Percentiles rank a stretch among this genome's conserved stretches.
phyloP scores from a whole-genome alignment of 2,888 invertebrate species.

The Lepeophtheirus nordmannii region DNA sequence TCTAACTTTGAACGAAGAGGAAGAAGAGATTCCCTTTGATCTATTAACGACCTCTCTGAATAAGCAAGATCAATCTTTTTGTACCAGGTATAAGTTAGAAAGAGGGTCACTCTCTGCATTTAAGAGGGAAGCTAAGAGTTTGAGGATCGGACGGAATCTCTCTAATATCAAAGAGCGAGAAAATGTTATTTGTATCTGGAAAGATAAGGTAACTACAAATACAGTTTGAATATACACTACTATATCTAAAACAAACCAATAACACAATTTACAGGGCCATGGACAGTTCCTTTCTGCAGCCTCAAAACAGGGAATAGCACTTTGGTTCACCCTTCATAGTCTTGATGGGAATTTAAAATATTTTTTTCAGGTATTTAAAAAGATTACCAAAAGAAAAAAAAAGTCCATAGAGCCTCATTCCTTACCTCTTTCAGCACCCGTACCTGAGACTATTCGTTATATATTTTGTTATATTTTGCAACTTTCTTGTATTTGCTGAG shows the following conservation, averaged over 20 bases:
- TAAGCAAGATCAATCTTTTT: neutral
- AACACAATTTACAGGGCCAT: neutral
- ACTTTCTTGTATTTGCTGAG: slow-evolving; percentile 41
- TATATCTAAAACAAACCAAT: neutral
- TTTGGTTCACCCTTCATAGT: neutral
- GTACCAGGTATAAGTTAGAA: slow-evolving; percentile 16
- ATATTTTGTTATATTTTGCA: slow-evolving; percentile 39
- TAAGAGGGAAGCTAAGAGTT: slow-evolving; percentile 17
- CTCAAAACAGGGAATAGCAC: slow-evolving; percentile 1
- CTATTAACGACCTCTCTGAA: neutral
- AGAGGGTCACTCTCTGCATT: slow-evolving; percentile 19
- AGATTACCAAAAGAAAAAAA: neutral
- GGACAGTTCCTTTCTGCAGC: slow-evolving; percentile 1
- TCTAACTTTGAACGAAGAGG: neutral
- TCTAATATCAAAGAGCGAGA: neutral
- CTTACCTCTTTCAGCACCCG: slow-evolving; percentile 37
- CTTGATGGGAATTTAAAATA: slow-evolving; percentile 19
- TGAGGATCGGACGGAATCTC: slow-evolving; percentile 9
- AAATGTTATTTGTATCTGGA: slow-evolving; percentile 18
- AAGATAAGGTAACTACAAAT: neutral
- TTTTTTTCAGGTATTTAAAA: slow-evolving; percentile 16
- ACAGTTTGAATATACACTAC: neutral
- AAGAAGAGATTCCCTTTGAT: neutral
- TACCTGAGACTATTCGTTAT: slow-evolving; percentile 38
- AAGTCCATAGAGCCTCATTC: neutral